These are phyloP conservation scores for Drosophila vallismaia DNA, from an alignment of 2,888 invertebrate genomes.

Conservation along the genomic window DNA sequence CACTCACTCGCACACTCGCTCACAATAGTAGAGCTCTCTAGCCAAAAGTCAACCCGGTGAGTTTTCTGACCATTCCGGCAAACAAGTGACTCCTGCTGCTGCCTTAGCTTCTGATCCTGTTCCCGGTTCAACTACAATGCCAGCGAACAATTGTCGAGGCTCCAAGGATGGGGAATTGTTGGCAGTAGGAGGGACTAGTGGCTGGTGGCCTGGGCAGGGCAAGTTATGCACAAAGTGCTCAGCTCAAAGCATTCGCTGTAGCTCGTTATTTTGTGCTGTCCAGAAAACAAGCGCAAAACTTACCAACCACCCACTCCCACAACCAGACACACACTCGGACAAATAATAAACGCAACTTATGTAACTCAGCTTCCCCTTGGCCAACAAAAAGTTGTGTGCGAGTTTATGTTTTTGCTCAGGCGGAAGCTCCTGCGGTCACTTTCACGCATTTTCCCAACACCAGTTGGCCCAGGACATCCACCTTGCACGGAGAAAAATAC, in stretches of 20 bases:
- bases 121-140: conserved; percentile 39
- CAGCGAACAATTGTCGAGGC: conserved; percentile 36
- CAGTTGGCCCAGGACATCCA: conserved; percentile 19
- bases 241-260: conserved; percentile 65
- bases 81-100: conserved; percentile 58
- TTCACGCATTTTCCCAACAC: conserved; percentile 74
- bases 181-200: conserved; percentile 2
- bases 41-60: conserved; percentile 60
- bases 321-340: conserved; percentile 43
- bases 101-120: conserved; percentile 19
- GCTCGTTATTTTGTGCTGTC: conserved; percentile 73
- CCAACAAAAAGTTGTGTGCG: conserved; percentile 68
- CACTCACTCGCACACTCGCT: neutral
- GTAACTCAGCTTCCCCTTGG: conserved; percentile 56
- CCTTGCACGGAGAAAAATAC: neutral
- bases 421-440: conserved; percentile 77
- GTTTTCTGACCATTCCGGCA: conserved; percentile 40
- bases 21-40: conserved; percentile 37
- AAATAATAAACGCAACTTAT: conserved; percentile 79
- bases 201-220: neutral
- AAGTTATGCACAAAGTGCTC: conserved; percentile 76
- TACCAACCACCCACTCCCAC: conserved; percentile 44
- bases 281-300: conserved; percentile 72
- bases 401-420: conserved; percentile 62
- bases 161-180: conserved; percentile 1